These are phyloP conservation scores for Cyanoderma ruficeps DNA, from an alignment of 2,113 vertebrate species.

Conservation along the genomic window DNA sequence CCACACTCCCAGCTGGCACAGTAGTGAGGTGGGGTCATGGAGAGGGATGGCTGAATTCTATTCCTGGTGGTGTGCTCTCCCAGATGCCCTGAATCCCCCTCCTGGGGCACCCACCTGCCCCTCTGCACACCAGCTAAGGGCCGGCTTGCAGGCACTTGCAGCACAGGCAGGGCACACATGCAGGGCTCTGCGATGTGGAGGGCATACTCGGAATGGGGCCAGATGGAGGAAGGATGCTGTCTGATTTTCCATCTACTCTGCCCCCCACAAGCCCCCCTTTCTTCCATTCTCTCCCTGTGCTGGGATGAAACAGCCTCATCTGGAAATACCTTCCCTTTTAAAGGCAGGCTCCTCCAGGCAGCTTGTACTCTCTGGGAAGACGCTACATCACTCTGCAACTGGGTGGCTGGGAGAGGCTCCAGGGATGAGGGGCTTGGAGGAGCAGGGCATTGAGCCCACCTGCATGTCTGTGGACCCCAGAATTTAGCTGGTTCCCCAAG, in stretches of 20 bases:
- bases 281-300: background rate
- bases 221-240: constrained; percentile 36
- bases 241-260: constrained; percentile 53
- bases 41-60: background rate
- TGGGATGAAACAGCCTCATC: constrained; percentile 45
- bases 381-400: fast-evolving
- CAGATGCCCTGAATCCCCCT: background rate
- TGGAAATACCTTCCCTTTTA: constrained; percentile 71
- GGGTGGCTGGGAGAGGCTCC: background rate
- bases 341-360: constrained; percentile 47
- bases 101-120: background rate
- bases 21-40: background rate
- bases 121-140: background rate
- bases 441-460: background rate
- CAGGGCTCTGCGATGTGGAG: background rate
- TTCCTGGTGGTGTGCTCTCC: background rate
- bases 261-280: background rate
- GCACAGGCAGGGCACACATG: background rate
- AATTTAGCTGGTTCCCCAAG: background rate
- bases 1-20: background rate
- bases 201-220: background rate
- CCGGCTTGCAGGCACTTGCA: fast-evolving
- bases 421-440: background rate
- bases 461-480: background rate
- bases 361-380: background rate